Evolutionary conservation across 2,888 invertebrate species (phyloP).

Genomic region (Agriotes lineatus): DNA sequence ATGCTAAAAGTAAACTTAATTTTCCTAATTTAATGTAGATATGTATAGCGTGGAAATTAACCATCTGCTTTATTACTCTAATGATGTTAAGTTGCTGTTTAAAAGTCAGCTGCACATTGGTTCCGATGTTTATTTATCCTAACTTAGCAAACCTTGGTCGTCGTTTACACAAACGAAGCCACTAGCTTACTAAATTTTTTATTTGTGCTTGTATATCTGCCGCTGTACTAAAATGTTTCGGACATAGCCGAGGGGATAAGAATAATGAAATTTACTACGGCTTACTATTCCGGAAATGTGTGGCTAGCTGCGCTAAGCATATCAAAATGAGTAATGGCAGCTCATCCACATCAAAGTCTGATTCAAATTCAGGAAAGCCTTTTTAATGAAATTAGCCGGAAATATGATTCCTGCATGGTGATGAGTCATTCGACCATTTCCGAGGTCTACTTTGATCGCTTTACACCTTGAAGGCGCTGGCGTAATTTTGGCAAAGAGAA

Average conservation of each 20-base stretch:
- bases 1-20: too few relatives aligned
- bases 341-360: slow-evolving; percentile 2
- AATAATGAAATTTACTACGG: not conserved
- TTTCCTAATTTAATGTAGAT: too few relatives aligned
- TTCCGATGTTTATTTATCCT: too few relatives aligned
- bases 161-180: too few relatives aligned
- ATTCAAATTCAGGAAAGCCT: slow-evolving; percentile 18
- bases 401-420: slow-evolving; percentile 5
- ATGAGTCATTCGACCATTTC: slow-evolving; percentile 14
- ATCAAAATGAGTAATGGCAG: not conserved
- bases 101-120: too few relatives aligned
- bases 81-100: too few relatives aligned
- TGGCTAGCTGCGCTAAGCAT: slow-evolving; percentile 1
- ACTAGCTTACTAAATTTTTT: too few relatives aligned
- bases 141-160: too few relatives aligned
- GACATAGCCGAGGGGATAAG: not conserved
- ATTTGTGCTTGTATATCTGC: too few relatives aligned
- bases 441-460: slow-evolving; percentile 11
- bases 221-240: too few relatives aligned
- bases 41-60: too few relatives aligned
- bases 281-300: slow-evolving; percentile 13
- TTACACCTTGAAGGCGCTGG: not conserved
- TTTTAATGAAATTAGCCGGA: slow-evolving; percentile 19
- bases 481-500: not conserved
- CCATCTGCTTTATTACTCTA: too few relatives aligned